Percentiles rank a stretch among this genome's conserved stretches.
Conservation (phyloP, 2,113 vertebrate genomes). For the Forbesichthys papilliferus region DNA sequence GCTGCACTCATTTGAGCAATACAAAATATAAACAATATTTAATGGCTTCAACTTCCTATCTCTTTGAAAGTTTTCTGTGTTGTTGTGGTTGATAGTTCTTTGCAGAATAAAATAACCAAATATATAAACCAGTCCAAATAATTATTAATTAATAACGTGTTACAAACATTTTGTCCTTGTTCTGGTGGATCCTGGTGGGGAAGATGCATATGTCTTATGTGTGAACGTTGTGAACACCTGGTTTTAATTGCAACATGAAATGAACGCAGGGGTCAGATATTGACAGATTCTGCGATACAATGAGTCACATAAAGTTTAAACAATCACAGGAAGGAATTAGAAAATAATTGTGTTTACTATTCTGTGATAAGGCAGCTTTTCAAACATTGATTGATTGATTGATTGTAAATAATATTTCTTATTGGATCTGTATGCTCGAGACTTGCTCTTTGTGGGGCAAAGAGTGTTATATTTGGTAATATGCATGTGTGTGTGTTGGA, state of each 20-base stretch:
- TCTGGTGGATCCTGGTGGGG: conserved; percentile 14
- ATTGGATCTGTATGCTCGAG: neutral
- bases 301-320: neutral
- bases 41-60: too few relatives aligned
- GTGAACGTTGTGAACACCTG: too few relatives aligned
- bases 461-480: neutral
- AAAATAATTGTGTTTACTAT: neutral
- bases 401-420: too few relatives aligned
- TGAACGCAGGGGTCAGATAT: conserved; percentile 8
- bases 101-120: too few relatives aligned
- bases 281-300: neutral
- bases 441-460: neutral
- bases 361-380: conserved; percentile 12
- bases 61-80: too few relatives aligned
- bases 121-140: too few relatives aligned
- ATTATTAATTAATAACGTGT: neutral
- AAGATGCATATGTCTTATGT: neutral
- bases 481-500: neutral
- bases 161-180: too few relatives aligned
- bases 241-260: conserved; percentile 13
- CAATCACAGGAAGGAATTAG: conserved; percentile 11
- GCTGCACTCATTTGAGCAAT: too few relatives aligned
- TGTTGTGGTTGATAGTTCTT: too few relatives aligned
- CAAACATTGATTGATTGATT: neutral
- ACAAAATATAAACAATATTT: neutral